Conservation (phyloP, 64 coral and sea anemone genomes). For the Porites lutea region DNA sequence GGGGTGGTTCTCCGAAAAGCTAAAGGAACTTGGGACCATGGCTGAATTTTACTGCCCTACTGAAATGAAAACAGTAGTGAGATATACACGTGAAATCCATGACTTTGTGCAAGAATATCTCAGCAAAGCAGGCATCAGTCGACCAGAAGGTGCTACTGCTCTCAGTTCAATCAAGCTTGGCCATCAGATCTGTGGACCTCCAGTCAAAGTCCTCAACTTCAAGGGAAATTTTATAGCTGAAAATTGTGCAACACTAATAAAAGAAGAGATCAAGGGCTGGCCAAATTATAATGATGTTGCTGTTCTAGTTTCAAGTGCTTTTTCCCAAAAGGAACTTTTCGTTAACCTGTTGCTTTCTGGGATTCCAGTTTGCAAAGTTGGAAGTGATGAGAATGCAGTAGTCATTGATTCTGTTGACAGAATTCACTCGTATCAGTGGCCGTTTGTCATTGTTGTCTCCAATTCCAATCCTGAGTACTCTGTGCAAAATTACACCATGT, state of each 20-base stretch:
- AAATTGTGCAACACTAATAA: background rate
- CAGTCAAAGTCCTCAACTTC: background rate
- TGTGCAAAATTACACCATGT: no score
- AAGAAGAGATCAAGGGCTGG: background rate
- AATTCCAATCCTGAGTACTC: no score
- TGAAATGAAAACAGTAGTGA: background rate
- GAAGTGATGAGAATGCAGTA: background rate
- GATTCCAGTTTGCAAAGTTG: background rate
- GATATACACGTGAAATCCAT: slow-evolving; percentile 9
- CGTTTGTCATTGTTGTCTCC: no score
- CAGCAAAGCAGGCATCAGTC: slow-evolving; percentile 4
- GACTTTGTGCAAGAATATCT: background rate
- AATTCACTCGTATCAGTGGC: no score
- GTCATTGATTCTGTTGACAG: slow-evolving; percentile 24
- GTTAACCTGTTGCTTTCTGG: background rate
- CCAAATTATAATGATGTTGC: background rate
- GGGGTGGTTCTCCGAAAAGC: background rate
- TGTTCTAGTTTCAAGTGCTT: slow-evolving; percentile 9
- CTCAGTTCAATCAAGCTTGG: slow-evolving; percentile 20
- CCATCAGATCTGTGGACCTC: slow-evolving; percentile 33
- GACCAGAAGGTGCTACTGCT: background rate
- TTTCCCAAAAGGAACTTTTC: background rate
- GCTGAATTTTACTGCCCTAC: background rate
- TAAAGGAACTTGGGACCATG: background rate
- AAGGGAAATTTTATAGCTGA: background rate